Evolutionary conservation across 1,140 invertebrate genomes (phyloP), one percentile per base, ranked within the genome.

Genomic region (Drosophila auraria): DNA sequence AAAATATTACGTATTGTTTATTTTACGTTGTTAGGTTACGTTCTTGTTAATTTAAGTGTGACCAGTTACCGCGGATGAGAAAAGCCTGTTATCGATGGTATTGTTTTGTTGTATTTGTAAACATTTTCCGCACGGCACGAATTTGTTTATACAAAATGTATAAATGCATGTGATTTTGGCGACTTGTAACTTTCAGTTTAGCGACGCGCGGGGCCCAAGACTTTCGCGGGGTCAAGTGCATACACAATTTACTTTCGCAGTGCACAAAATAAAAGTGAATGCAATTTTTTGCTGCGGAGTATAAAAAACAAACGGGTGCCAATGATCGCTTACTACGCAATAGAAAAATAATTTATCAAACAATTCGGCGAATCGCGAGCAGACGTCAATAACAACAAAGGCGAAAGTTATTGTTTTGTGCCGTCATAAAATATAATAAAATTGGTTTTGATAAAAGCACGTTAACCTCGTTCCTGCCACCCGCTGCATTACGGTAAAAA

Each of bases 271-370:
- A 69, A 33, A 61, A 73, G 71, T 61, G 30, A 53, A 44, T 73
- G 54, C 54, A 30, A 44, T 73, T 60, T 53, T 53, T 47, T 73
- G 49, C 62, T 65, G 54, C 70, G 69, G 23, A 74, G 47, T 61
- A 69, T 57, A 57, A 57, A 57, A 40, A 42, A n/a, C 3, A 66
- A 56, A 54, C 63, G 38, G 70, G 54, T 72, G 47, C 68, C 70
- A 73, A 72, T 73, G 54, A 60, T 72, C 45, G 70, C 66, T 33
- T 49, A 74, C 56, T 73, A 73, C 71, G 71, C 71, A 74, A 51
- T 74, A 74, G 69, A 59, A 61, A 61, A 61, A 50, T 51, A 60
- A 36, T 60, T 73, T 40, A 73, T 33, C 49, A 45, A 45, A 71
- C 7, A 56, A 60, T 73, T 50, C 56, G 38, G 66, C 42, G 12